A percentile compares a stretch with the other conserved stretches of the same genome.
Evolutionary conservation across 64 coral and sea anemone species (phyloP).

Genomic region (Cladopsammia gracilis): DNA sequence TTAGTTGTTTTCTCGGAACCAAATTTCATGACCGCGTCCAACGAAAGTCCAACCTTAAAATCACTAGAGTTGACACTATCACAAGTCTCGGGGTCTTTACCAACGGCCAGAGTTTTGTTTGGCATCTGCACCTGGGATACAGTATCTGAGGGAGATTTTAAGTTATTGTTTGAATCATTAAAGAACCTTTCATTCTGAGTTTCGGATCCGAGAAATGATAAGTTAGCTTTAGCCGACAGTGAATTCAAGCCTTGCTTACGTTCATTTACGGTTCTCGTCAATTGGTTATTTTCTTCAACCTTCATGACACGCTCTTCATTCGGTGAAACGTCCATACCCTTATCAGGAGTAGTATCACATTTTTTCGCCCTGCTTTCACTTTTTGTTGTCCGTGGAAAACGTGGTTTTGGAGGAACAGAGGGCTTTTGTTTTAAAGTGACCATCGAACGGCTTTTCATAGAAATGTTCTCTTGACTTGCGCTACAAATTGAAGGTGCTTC

Average conservation of each 20-base stretch:
- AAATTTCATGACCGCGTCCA: background rate
- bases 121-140: background rate
- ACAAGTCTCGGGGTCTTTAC: background rate
- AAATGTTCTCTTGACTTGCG: background rate
- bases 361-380: background rate
- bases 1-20: background rate
- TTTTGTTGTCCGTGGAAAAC: background rate
- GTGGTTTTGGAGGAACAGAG: slow-evolving; percentile 25
- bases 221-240: background rate
- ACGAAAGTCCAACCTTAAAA: background rate
- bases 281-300: background rate
- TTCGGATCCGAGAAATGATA: background rate
- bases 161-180: background rate
- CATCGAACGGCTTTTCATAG: background rate
- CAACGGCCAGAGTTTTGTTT: background rate
- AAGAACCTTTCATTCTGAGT: background rate
- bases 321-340: background rate
- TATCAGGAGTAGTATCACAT: background rate
- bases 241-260: background rate
- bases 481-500: too few species aligned
- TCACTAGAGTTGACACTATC: background rate
- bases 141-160: background rate
- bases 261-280: background rate
- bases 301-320: background rate
- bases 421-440: background rate